These are phyloP conservation scores for Callochromis pleurospilus DNA, from an alignment of 2,113 vertebrate genomes.

Conservation along the genomic window DNA sequence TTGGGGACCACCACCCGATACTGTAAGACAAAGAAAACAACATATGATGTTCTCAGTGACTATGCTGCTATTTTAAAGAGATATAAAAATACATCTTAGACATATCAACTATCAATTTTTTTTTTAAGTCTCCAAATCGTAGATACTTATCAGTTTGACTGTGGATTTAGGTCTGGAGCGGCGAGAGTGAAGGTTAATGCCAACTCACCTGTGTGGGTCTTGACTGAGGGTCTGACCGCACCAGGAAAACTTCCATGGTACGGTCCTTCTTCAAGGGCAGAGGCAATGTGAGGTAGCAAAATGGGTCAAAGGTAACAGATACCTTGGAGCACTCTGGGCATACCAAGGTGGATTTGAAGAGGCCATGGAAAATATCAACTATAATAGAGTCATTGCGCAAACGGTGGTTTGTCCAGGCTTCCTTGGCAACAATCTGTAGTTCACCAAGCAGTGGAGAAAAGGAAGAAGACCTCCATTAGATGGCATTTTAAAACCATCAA, in stretches of 20 bases:
- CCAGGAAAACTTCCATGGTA: slow-evolving; percentile 85
- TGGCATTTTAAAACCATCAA: not conserved
- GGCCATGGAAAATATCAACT: slow-evolving; percentile 88
- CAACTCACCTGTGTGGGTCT: slow-evolving; percentile 85
- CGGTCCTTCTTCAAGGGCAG: slow-evolving; percentile 88
- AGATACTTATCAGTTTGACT: not conserved
- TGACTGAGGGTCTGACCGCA: slow-evolving; percentile 81
- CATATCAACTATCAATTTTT: not conserved
- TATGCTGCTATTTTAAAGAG: not conserved
- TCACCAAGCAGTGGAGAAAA: not conserved
- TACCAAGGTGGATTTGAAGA: slow-evolving; percentile 89
- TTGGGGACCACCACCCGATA: slow-evolving; percentile 87
- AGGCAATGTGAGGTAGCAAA: slow-evolving; percentile 90
- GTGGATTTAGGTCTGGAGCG: not conserved
- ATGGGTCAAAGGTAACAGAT: slow-evolving; percentile 90
- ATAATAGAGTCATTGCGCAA: slow-evolving; percentile 87
- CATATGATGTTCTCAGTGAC: not conserved
- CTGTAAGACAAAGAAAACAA: slow-evolving; percentile 58
- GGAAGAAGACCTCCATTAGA: not conserved
- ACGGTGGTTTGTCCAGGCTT: slow-evolving; percentile 87
- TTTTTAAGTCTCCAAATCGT: accelerated
- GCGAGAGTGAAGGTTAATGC: not conserved
- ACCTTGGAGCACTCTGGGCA: slow-evolving; percentile 87
- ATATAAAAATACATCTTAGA: not conserved
- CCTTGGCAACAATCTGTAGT: slow-evolving; percentile 83